A percentile compares a stretch with the other conserved stretches of the same genome.
Evolutionary conservation across 2,888 invertebrate species (phyloP).

Genomic region (Dione juno): DNA sequence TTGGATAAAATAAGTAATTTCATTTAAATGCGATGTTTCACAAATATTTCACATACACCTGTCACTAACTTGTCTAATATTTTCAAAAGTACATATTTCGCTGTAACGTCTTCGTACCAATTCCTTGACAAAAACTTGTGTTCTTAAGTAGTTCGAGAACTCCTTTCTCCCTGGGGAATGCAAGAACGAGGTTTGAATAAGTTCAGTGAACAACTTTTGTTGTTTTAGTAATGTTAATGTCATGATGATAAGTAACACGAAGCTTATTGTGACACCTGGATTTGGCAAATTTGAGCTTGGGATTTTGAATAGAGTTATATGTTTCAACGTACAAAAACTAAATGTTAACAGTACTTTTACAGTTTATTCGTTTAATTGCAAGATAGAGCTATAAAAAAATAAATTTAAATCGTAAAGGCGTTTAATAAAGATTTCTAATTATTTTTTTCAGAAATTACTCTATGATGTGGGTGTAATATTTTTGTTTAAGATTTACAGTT

Average conservation of each 20-base stretch:
- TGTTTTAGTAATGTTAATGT: constrained; percentile 39
- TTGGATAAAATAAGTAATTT: not conserved
- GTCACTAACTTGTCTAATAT: not conserved
- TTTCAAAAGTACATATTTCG: not conserved
- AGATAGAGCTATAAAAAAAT: no score
- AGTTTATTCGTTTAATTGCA: no score
- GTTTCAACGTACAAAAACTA: not conserved
- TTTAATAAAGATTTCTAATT: no score
- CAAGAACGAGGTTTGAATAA: constrained; percentile 30
- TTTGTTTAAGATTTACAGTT: no score
- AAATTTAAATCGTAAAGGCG: no score
- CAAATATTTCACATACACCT: not conserved
- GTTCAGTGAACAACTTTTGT: constrained; percentile 40
- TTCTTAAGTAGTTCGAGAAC: constrained; percentile 32
- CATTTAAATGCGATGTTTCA: not conserved
- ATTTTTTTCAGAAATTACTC: no score
- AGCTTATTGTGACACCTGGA: constrained; percentile 13
- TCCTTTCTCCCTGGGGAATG: constrained; percentile 23
- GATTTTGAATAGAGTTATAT: not conserved
- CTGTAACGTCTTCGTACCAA: not conserved
- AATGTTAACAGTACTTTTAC: no score
- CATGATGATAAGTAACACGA: constrained; percentile 32
- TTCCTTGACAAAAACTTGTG: constrained; percentile 24
- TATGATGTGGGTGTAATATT: no score
- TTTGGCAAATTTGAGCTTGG: constrained; percentile 16